Conservation (phyloP, 2,113 vertebrate species). For the Noctilio leporinus region DNA sequence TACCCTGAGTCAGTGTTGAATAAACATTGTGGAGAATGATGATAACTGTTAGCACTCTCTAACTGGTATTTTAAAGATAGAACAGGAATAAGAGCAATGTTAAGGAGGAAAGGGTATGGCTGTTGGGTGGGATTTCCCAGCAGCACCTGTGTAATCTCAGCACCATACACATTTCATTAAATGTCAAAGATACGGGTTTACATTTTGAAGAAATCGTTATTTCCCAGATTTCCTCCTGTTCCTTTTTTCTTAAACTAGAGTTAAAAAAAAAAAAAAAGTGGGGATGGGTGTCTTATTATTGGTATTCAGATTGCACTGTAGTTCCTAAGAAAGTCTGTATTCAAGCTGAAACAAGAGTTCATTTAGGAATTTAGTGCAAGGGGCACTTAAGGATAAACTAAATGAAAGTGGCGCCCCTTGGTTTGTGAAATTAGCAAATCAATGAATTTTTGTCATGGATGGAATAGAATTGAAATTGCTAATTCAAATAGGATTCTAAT, state of each 20-base stretch:
- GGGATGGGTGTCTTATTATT: neutral
- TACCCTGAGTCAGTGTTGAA: neutral
- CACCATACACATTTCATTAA: neutral
- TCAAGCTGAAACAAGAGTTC: constrained; percentile 47
- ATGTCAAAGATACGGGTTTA: neutral
- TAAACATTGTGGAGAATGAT: neutral
- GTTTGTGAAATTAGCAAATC: neutral
- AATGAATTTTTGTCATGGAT: neutral
- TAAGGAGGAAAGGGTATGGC: neutral
- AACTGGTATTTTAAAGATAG: neutral
- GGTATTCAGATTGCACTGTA: constrained; percentile 43
- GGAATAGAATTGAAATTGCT: neutral
- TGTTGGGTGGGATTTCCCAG: neutral
- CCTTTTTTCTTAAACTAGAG: neutral
- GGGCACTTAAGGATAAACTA: constrained; percentile 49
- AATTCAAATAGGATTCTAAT: neutral
- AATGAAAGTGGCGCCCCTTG: neutral
- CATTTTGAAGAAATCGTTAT: neutral
- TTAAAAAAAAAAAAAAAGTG: neutral
- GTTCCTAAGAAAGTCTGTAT: constrained; percentile 36
- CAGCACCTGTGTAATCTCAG: neutral
- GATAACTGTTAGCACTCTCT: neutral
- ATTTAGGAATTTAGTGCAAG: constrained; percentile 42
- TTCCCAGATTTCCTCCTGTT: neutral
- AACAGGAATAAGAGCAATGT: neutral